A percentile compares a stretch with the other conserved stretches of the same genome.
Conservation (phyloP, 53 echinoderm and acorn worm genomes). For the Zoroaster sp. region DNA sequence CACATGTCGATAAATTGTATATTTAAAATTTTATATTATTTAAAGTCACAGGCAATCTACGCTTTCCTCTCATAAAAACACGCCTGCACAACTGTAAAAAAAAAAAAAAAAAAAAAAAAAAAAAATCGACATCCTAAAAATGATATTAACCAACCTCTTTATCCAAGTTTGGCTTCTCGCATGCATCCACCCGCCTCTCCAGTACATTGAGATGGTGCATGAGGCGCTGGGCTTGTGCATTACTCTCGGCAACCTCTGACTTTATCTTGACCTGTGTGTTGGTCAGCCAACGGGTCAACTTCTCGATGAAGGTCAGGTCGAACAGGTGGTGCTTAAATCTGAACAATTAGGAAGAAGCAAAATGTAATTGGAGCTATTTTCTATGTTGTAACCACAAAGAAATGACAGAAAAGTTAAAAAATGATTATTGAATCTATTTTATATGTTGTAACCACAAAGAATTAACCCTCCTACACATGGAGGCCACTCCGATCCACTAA, state of each 20-base stretch:
- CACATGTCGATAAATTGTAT: no score
- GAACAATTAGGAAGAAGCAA: neutral
- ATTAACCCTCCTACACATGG: no score
- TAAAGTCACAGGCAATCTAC: no score
- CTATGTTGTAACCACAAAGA: neutral
- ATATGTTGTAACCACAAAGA: no score
- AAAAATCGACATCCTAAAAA: no score
- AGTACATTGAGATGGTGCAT: conserved; percentile 84
- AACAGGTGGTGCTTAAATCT: conserved; percentile 98
- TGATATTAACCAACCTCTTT: conserved; percentile 76
- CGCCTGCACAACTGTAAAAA: no score
- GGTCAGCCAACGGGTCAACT: conserved; percentile 94
- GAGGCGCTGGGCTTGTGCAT: conserved; percentile 83
- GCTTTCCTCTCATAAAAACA: no score
- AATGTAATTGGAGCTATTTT: neutral
- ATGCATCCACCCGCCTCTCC: conserved; percentile 94
- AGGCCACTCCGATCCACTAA: no score
- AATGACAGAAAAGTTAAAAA: no score
- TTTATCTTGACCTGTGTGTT: conserved; percentile 99
- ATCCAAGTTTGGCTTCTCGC: conserved; percentile 90
- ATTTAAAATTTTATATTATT: no score
- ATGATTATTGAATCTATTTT: no score
- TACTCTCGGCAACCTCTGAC: conserved; percentile 89
- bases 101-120: no score
- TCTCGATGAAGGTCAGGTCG: conserved; percentile 99